A percentile compares a stretch with the other conserved stretches of the same genome.
phyloP scores from a whole-genome alignment of 1,140 invertebrate species.

The Leguminivora glycinivorella region DNA sequence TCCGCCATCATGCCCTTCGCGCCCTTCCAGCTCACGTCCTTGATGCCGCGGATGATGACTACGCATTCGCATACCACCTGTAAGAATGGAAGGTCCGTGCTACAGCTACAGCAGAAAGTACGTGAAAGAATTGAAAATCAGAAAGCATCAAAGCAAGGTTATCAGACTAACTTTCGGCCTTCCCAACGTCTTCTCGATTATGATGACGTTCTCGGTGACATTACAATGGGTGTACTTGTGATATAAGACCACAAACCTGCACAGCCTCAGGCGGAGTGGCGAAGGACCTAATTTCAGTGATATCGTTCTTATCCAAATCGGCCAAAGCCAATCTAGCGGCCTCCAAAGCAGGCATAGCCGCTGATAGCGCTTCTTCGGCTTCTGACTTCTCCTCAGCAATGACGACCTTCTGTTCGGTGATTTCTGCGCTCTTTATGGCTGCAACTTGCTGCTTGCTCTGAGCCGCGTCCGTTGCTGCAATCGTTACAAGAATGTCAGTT shows the following conservation, averaged over 20 bases:
- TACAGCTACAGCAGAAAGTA: too few species aligned
- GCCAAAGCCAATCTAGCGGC: conserved; percentile 87
- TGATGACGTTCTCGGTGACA: too few species aligned
- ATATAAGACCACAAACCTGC: conserved; percentile 72
- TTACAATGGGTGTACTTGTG: too few species aligned
- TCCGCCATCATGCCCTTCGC: conserved; percentile 95
- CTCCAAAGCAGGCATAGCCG: conserved; percentile 90
- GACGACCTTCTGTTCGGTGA: conserved; percentile 87
- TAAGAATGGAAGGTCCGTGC: neutral
- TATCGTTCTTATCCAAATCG: conserved; percentile 92
- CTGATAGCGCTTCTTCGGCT: conserved; percentile 87
- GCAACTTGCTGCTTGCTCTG: conserved; percentile 88
- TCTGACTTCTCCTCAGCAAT: conserved; percentile 90
- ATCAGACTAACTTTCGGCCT: too few species aligned
- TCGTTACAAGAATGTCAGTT: neutral
- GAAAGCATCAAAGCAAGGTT: too few species aligned
- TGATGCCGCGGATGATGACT: conserved; percentile 88
- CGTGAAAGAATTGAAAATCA: too few species aligned
- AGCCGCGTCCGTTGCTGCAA: conserved; percentile 81
- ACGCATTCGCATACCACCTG: conserved; percentile 91
- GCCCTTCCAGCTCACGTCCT: conserved; percentile 93
- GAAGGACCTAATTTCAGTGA: conserved; percentile 95
- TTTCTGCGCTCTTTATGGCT: conserved; percentile 87
- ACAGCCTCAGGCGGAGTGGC: conserved; percentile 94
- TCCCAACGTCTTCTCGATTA: too few species aligned